Conservation (phyloP, 2,113 vertebrate genomes). For the Ictalurus furcatus region DNA sequence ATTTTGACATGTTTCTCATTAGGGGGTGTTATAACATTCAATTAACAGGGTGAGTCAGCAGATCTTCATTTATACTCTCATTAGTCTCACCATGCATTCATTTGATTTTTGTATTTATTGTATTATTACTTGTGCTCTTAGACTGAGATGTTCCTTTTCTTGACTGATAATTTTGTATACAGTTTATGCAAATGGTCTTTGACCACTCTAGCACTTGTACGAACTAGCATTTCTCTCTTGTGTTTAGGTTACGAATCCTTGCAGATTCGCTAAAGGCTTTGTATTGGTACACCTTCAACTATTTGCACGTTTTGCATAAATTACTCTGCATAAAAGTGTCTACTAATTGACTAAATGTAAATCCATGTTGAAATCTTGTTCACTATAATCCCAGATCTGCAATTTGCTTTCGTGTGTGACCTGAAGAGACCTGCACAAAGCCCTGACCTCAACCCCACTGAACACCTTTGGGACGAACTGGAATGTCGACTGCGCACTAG, state of each 20-base stretch:
- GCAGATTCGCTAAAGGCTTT: not conserved
- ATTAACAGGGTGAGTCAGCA: not conserved
- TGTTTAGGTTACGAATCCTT: not conserved
- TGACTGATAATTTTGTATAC: not conserved
- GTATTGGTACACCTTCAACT: not conserved
- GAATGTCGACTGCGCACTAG: not conserved
- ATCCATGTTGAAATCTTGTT: not conserved
- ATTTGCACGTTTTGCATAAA: not conserved
- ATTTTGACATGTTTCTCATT: not conserved
- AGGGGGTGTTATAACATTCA: not conserved
- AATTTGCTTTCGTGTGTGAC: not conserved
- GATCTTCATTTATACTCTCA: not conserved
- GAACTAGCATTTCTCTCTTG: not conserved
- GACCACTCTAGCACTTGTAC: not conserved
- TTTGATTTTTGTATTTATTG: not conserved
- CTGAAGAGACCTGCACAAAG: not conserved
- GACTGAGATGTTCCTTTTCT: not conserved
- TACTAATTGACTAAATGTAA: not conserved
- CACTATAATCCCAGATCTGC: not conserved
- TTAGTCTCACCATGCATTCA: not conserved
- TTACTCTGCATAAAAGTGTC: not conserved
- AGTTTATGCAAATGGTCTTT: not conserved
- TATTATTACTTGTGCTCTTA: not conserved
- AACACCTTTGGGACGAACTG: not conserved
- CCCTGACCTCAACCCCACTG: not conserved